Evolutionary conservation across 2,113 vertebrate genomes (phyloP), one percentile per base, ranked within the genome.

Genomic region (Macaca mulatta): DNA sequence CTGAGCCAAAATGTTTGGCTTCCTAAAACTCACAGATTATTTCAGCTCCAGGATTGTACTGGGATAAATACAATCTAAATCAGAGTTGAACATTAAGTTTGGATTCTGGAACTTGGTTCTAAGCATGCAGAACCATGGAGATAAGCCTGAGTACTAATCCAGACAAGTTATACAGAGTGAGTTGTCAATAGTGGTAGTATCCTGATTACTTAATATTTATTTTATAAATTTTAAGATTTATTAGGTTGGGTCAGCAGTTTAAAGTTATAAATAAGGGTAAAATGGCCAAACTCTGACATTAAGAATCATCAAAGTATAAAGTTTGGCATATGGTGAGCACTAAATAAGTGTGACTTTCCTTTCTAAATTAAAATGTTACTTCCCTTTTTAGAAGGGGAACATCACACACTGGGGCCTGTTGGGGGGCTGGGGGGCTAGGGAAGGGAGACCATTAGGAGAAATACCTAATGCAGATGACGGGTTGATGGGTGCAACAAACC

Each of bases 271-370:
- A 75, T 96, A 67, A 5, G 1, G 17, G 1, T 64, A 6, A 78
- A 32, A 55, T 2, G 50, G 50, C 30, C 55, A 78, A 79, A 94
- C 14, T 81, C 35, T 77, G 12, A 6, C 22, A 67, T 48, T 74
- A 88, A 72, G 22, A 93, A 93, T 84, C 22, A 95, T 38, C 12
- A 91, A 84, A 70, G 22, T 59, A 30, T 92, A 35, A 94, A 88
- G 67, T 16, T 22, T 87, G 61, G 81, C 25, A 86, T 91, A 27
- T 40, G 13, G 20, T 35, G 3, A n/a, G 25, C 20, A 85, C 18
- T 45, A 64, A 40, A 13, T 72, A 22, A 88, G 74, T 8, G 52
- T 32, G 59, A 80, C 16, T 87, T 92, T 8, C 38, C 32, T 43
- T 69, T 8, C 14, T 13, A 6, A 70, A 55, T 55, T 20, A 55